Percentiles rank a stretch among this genome's conserved stretches.
Conservation (phyloP, 2,113 vertebrate genomes). For the Amphiprion ocellaris region DNA sequence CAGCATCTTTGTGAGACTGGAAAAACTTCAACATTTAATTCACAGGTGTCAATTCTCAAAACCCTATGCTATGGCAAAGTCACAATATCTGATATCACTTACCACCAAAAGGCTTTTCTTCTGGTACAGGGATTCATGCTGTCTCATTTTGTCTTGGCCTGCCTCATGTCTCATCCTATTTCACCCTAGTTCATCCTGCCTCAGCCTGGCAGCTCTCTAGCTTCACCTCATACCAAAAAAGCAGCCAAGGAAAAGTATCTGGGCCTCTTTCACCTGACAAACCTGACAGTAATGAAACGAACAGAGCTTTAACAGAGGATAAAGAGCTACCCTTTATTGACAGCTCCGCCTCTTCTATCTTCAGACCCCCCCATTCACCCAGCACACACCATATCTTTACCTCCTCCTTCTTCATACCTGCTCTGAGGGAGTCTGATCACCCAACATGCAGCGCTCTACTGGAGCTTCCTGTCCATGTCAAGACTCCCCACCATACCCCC, state of each 20-base stretch:
- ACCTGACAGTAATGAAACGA: constrained; percentile 63
- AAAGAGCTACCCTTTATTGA: constrained; percentile 59
- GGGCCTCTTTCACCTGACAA: constrained; percentile 31
- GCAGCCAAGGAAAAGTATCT: constrained; percentile 29
- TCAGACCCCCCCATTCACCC: not conserved
- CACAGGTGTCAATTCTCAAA: constrained; percentile 5
- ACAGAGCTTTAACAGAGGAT: constrained; percentile 54
- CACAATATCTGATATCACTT: constrained; percentile 29
- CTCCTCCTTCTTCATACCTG: constrained; percentile 16
- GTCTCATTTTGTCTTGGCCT: constrained; percentile 22
- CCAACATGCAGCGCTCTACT: constrained; percentile 22
- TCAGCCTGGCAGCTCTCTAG: constrained; percentile 30
- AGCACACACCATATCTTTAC: not conserved
- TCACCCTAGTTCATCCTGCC: not conserved
- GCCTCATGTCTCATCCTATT: constrained; percentile 16
- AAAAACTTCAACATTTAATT: constrained; percentile 15
- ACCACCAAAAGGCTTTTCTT: constrained; percentile 21
- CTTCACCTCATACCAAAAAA: constrained; percentile 3
- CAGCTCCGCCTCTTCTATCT: constrained; percentile 49
- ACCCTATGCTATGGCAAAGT: not conserved
- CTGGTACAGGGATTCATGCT: constrained; percentile 13
- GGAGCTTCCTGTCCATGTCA: constrained; percentile 50
- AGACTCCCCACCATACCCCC: constrained; percentile 24
- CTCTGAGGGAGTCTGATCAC: constrained; percentile 30
- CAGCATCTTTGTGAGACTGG: not conserved